These are phyloP conservation scores for Drosophila sturtevanti DNA, from an alignment of 1,140 invertebrate genomes.

Conservation along the genomic window DNA sequence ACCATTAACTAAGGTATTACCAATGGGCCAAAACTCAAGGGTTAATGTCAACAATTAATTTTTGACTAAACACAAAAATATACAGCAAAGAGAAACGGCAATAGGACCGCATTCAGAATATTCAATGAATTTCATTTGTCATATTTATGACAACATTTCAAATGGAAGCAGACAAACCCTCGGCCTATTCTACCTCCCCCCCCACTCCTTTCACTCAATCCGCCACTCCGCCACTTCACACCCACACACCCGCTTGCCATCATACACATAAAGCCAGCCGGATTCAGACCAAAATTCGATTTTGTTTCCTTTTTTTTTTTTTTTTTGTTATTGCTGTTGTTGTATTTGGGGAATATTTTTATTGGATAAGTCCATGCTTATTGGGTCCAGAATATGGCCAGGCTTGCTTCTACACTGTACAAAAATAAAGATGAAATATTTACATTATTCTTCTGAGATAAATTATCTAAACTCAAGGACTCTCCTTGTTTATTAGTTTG, in stretches of 20 bases:
- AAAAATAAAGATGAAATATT: not conserved
- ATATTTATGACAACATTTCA: constrained; percentile 49
- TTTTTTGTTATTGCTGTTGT: not conserved
- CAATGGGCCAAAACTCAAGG: not conserved
- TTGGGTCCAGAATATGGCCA: not conserved
- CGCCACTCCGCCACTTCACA: not conserved
- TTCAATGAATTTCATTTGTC: constrained; percentile 50
- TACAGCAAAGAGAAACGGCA: not conserved
- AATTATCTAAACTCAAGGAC: too few relatives aligned
- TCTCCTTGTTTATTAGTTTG: too few relatives aligned
- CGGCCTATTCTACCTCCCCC: not conserved
- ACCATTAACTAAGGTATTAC: not conserved
- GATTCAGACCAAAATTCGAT: not conserved
- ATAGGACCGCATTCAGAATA: not conserved
- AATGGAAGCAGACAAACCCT: not conserved
- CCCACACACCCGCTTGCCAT: not conserved
- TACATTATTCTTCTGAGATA: too few relatives aligned
- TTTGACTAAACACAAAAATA: not conserved
- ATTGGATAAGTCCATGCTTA: constrained; percentile 38
- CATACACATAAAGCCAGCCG: not conserved
- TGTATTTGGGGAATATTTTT: constrained; percentile 23
- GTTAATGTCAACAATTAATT: constrained; percentile 55
- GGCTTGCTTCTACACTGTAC: not conserved
- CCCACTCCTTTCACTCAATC: too few relatives aligned
- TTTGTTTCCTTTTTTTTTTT: not conserved